Conservation (phyloP, 2,113 vertebrate genomes). For the Panurus biarmicus region DNA sequence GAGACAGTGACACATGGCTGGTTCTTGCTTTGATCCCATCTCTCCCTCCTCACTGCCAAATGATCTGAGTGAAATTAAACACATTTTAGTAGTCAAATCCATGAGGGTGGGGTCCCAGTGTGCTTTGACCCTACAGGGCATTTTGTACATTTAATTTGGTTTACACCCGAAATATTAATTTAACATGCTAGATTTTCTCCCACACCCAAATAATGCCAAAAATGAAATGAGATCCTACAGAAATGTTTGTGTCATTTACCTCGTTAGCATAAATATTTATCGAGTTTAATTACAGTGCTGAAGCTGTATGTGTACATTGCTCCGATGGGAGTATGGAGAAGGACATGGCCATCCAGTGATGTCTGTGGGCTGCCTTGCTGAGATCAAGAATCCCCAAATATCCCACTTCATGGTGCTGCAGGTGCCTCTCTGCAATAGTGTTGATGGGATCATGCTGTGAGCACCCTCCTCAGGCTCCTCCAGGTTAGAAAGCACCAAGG, state of each 20-base stretch:
- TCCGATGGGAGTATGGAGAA: neutral
- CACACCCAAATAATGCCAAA: neutral
- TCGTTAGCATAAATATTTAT: neutral
- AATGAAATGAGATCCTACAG: neutral
- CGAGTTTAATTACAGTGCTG: neutral
- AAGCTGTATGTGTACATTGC: neutral
- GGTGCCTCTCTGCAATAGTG: neutral
- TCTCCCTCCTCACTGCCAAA: neutral
- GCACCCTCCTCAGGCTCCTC: neutral
- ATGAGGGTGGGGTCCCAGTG: neutral
- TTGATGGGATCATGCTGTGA: neutral
- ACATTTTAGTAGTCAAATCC: neutral
- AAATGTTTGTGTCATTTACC: neutral
- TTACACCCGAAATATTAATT: constrained; percentile 26
- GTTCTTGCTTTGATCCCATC: neutral
- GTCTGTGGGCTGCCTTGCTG: neutral
- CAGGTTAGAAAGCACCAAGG: neutral
- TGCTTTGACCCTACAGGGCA: neutral
- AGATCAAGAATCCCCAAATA: neutral
- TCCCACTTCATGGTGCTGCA: accelerated
- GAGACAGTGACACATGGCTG: neutral
- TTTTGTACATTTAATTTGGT: constrained; percentile 33
- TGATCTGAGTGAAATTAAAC: neutral
- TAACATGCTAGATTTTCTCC: neutral
- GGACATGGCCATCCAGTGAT: accelerated